Base-by-base conservation (phyloP, 2,888 invertebrate species). In the Rhagonycha lutea region DNA sequence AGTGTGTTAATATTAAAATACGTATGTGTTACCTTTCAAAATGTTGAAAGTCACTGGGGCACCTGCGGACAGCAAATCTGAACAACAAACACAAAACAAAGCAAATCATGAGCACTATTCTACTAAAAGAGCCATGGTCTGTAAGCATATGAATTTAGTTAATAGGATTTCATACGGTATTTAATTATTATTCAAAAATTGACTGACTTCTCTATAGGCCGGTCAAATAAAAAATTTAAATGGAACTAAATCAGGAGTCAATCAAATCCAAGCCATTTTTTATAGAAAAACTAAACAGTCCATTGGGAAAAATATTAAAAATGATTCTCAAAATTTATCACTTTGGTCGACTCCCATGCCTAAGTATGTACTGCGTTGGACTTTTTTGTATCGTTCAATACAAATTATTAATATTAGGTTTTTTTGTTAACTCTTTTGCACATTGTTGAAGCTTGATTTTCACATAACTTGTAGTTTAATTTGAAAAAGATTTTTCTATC, bases 41-140 rank as follows among this genome's bases (percentile, higher is more conserved):
- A 94, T 94, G 93, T 94, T 94, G 93, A 93, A 94, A 91, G 93
- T 93, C 91, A 94, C 92, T 89, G 94, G 93, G 90, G 92, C 92
- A 89, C 94, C 93, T 90, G 93, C 92, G 90, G 92, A 92, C 93
- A 93, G 93, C 90, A 90, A 89, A 92, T 93, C 92, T 93, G 91
- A 92, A 92, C 91, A 92, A 92, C 91, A 91, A 92, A 92, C 91
- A 92, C 92, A 92, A 91, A 91, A 89, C 90, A 77, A 88, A 88
- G 88, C 87, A 87, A 85, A 85, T 85, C 84, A 88, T 87, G 85
- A 87, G 86, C 87, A 86, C 87, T 87, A 87, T 84, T 85, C 86
- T 86, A 87, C 87, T 81, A 83, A 81, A 82, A 82, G 79, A 80
- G 80, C 75, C 73, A 77, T 78, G 78, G 77, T 73, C 83, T 84